Evolutionary conservation across 2,113 vertebrate genomes (phyloP), one percentile per base, ranked within the genome.

Genomic region (Entomyzon cyanotis): DNA sequence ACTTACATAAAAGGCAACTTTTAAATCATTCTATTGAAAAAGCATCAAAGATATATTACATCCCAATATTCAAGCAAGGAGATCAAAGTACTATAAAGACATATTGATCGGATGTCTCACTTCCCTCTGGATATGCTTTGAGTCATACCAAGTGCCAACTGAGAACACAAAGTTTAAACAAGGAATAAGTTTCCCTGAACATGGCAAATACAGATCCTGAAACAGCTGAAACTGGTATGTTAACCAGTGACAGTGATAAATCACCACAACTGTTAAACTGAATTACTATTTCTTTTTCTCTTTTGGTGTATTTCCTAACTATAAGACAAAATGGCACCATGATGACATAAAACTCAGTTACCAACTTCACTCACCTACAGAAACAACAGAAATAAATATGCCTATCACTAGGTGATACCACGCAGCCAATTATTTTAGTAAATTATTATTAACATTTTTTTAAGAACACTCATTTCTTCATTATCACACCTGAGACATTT

Each of bases 71-170:
- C 52, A 41, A 41, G 11, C 71, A 93, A 50, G 30, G 42, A 92
- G 75, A 89, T 79, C 75, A 84, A 97, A 96, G 60, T 68, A 55
- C 23, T 96, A 80, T 59, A 85, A 93, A 96, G 73, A 42, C 20
- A 82, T 79, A 89, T n/a, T 85, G 52, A 95, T 22, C 85, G 33
- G 19, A 37, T 78, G 75, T 70, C 46, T 87, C 25, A 73, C 37
- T 93, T 92, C 75, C 64, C 64, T 75, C 55, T 93, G 50, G 80
- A 84, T 53, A 50, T 37, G 60, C 73, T 90, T 81, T 89, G 68
- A 75, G 84, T 46, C 68, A 74, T 47, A 68, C 6, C 55, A 89
- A 94, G 64, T 75, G 46, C 35, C 84, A 85, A 89, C 27, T 0
- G 1, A 91, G 56, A 93, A 68, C 63, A 64, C 56, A 95, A 86